These are phyloP conservation scores for Dermochelys coriacea DNA, from an alignment of 2,797 vertebrate genomes.

Conservation along the genomic window DNA sequence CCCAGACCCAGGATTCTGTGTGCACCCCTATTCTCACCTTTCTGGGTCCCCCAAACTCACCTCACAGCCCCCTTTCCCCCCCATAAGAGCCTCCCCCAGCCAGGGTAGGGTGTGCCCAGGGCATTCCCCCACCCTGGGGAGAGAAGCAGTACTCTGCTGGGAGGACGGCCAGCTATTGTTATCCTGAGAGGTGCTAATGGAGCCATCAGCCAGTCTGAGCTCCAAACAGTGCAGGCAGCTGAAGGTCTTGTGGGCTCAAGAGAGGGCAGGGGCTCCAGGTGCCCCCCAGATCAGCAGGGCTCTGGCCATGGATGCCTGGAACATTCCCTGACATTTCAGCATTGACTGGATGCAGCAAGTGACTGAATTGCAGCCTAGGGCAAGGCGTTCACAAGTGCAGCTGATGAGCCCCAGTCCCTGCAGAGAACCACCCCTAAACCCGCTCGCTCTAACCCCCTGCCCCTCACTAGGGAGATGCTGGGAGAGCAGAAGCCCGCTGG, in stretches of 20 bases:
- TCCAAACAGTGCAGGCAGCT: not conserved
- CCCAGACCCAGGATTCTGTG: too few species aligned
- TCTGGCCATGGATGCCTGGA: too few species aligned
- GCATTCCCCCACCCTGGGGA: not conserved
- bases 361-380: too few species aligned
- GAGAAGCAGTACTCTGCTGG: too few species aligned
- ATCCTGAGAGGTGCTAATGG: not conserved
- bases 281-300: too few species aligned
- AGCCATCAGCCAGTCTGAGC: too few species aligned
- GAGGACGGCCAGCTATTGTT: too few species aligned
- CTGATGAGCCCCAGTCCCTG: too few species aligned
- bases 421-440: not conserved
- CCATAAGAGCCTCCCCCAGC: not conserved
- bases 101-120: not conserved
- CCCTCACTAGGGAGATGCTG: not conserved
- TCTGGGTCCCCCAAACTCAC: not conserved
- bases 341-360: not conserved
- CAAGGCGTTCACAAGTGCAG: too few species aligned
- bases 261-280: too few species aligned
- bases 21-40: not conserved
- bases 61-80: not conserved
- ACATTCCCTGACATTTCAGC: too few species aligned
- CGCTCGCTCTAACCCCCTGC: fast-evolving
- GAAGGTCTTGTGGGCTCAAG: too few species aligned
- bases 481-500: not conserved